phyloP scores from a whole-genome alignment of 2,797 vertebrate genomes.

The Crocodylus rhombifer region DNA sequence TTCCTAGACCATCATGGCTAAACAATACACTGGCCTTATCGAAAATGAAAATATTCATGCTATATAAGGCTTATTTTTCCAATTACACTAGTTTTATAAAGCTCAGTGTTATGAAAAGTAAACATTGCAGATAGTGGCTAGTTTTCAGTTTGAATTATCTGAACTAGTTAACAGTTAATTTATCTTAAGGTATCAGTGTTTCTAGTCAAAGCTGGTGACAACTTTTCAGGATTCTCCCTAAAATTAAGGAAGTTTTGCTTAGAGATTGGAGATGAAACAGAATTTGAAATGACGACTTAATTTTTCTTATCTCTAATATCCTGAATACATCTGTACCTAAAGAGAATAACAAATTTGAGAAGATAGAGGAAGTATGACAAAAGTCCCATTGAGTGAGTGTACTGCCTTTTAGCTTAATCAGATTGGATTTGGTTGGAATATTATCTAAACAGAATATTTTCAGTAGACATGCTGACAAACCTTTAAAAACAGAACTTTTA shows the following conservation, averaged over 20 bases:
- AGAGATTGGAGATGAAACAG: not conserved
- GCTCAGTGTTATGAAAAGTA: not conserved
- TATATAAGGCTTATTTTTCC: not conserved
- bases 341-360: slow-evolving; percentile 5
- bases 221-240: not conserved
- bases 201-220: not conserved
- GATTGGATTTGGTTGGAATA: not conserved
- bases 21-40: too few species aligned
- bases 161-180: not conserved
- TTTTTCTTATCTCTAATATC: not conserved
- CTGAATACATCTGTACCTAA: not conserved
- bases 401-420: not conserved
- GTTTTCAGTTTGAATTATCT: not conserved
- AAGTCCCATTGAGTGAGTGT: not conserved
- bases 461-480: not conserved
- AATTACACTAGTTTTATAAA: not conserved
- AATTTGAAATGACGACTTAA: not conserved
- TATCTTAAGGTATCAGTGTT: not conserved
- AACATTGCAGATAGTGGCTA: not conserved
- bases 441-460: not conserved
- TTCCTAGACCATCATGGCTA: too few species aligned
- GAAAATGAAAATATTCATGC: not conserved
- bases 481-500: not conserved
- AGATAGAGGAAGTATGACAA: not conserved
- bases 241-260: not conserved